phyloP scores from a whole-genome alignment of 2,888 invertebrate genomes.

The Cryptophagus acutangulus region DNA sequence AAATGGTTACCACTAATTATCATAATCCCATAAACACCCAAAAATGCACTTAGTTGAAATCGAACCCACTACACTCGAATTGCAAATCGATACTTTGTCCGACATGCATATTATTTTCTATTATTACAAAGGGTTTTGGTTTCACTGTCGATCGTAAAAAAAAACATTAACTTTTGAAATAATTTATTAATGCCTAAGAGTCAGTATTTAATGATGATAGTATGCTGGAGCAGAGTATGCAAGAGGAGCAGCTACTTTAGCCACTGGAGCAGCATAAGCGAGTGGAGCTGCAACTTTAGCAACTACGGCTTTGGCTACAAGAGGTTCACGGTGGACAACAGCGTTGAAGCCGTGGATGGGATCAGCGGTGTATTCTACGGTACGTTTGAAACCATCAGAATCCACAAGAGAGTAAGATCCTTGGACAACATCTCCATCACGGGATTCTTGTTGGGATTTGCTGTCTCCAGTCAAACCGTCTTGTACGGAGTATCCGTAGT shows the following conservation, averaged over 20 bases:
- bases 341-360: constrained; percentile 53
- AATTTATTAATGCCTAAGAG: too few relatives aligned
- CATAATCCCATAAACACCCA: too few relatives aligned
- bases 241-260: constrained; percentile 16
- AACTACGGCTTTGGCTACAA: constrained; percentile 43
- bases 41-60: too few relatives aligned
- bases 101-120: too few relatives aligned
- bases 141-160: too few relatives aligned
- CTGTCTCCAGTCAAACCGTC: constrained; percentile 49
- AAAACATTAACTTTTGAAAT: too few relatives aligned
- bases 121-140: too few relatives aligned
- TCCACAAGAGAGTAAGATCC: constrained; percentile 51
- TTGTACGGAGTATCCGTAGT: constrained; percentile 32
- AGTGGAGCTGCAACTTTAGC: constrained; percentile 14
- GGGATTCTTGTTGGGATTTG: constrained; percentile 6
- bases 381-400: constrained; percentile 50
- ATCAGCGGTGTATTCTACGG: constrained; percentile 52
- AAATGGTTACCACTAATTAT: too few relatives aligned
- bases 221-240: constrained; percentile 15
- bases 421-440: constrained; percentile 42
- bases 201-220: too few relatives aligned
- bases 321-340: constrained; percentile 50
- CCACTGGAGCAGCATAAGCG: constrained; percentile 13
- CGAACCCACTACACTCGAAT: too few relatives aligned
- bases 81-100: too few relatives aligned